Base-by-base conservation (phyloP, 2,888 invertebrate genomes). In the Chrysolina oricalcia region DNA sequence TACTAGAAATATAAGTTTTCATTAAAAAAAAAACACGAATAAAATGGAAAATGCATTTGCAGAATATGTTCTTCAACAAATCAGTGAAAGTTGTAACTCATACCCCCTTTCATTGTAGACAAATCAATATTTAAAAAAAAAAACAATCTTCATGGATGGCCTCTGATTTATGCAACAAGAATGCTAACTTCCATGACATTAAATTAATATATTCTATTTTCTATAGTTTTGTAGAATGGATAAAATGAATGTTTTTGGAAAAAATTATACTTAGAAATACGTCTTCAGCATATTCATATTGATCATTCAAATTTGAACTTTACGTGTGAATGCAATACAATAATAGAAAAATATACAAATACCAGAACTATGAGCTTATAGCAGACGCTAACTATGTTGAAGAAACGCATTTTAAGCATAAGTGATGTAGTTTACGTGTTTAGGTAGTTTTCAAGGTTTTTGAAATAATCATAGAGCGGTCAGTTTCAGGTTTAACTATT, bases 131-230 rank as follows among this genome's bases (percentile, higher is more conserved):
- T 48, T 48, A n/a, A n/a, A n/a, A n/a, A n/a, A n/a, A 0, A n/a
- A 19, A 23, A 56, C 23, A 59, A 27, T 27, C 27, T 23, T 9
- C 13, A 27, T 27, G 59, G 27, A 59, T 59, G 59, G 59, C 35
- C 59, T 35, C 59, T 35, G 6, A 59, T 15, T 67, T 67, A n/a
- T 50, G 67, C 19, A 67, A 67, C 67, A 67, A 67, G 27, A 67
- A 67, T 67, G 50, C 50, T 67, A 67, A 67, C 48, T 35, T 19
- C 50, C 67, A 67, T 67, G 50, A 67, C 40, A 67, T 67, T n/a
- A 59, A 59, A 35, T 67, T 50, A 67, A 50, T 67, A 67, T 67
- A 67, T 17, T 67, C 19, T 48, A 67, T 59, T 35, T 27, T 59
- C 59, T 59, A 15, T 35, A 35, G 35, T 59, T 35, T 56, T 59